Evolutionary conservation across 2,113 vertebrate species (phyloP).

Genomic region (Cichladusa arquata): DNA sequence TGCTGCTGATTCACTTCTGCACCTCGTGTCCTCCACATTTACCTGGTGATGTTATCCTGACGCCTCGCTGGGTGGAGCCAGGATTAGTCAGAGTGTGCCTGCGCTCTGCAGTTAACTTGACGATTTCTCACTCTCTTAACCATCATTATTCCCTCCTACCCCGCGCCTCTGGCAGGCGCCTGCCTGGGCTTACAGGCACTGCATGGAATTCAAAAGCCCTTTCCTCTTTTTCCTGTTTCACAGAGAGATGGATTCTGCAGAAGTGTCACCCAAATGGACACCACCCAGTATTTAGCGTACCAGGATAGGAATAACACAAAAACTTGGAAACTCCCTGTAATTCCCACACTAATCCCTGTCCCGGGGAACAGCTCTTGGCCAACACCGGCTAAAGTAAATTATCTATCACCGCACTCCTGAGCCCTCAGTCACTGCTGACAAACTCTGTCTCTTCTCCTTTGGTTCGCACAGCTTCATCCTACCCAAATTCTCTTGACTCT

Average conservation of each 20-base stretch:
- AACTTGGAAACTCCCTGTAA: background rate
- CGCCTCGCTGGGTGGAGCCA: background rate
- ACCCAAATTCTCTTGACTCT: background rate
- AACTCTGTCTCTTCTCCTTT: background rate
- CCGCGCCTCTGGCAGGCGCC: background rate
- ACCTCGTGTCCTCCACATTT: background rate
- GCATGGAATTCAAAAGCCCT: background rate
- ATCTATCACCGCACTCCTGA: background rate
- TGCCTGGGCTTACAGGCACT: background rate
- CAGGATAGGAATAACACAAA: background rate
- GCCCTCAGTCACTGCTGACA: background rate
- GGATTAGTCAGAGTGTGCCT: background rate
- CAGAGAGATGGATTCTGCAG: background rate
- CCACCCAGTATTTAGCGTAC: background rate
- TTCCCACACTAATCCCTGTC: background rate
- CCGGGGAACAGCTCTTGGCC: background rate
- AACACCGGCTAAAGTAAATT: background rate
- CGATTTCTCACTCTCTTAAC: background rate
- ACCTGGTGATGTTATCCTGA: background rate
- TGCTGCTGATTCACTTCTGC: background rate
- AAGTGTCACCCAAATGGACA: background rate
- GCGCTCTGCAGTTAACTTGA: background rate
- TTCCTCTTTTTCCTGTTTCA: slow-evolving; percentile 1
- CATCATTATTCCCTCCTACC: background rate
- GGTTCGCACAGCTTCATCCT: background rate